phyloP scores from a whole-genome alignment of 1,140 invertebrate genomes.

The Trichonephila clavipes region DNA sequence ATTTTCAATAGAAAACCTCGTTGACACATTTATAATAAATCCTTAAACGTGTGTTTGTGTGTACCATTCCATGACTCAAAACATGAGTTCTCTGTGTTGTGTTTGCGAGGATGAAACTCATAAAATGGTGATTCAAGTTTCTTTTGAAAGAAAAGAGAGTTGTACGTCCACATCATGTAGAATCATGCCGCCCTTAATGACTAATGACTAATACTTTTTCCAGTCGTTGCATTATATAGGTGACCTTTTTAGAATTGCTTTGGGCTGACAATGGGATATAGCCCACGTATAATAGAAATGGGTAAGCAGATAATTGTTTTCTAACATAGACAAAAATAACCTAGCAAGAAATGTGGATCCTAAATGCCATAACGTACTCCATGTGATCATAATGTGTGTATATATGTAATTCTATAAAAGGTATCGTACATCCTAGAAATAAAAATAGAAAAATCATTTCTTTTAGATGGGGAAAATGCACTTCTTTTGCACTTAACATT shows the following conservation, averaged over 20 bases:
- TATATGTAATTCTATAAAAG: not conserved
- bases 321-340: slow-evolving; percentile 12
- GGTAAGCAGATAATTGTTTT: slow-evolving; percentile 23
- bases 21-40: not conserved
- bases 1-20: not conserved
- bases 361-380: not conserved
- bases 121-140: slow-evolving; percentile 41
- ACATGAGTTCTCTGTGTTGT: not conserved
- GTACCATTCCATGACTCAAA: not conserved
- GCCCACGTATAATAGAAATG: slow-evolving; percentile 39
- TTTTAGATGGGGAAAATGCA: not conserved
- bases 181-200: slow-evolving; percentile 34
- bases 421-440: not conserved
- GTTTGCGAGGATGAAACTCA: not conserved
- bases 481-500: not conserved
- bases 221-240: slow-evolving; percentile 38
- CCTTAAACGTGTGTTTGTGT: too few relatives aligned
- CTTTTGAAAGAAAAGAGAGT: slow-evolving; percentile 16
- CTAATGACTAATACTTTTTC: slow-evolving; percentile 50
- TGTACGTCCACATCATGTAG: not conserved
- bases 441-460: not conserved
- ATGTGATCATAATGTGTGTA: not conserved
- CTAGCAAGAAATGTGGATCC: not conserved
- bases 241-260: slow-evolving; percentile 42
- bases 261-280: slow-evolving; percentile 41